Evolutionary conservation across 2,888 invertebrate genomes (phyloP).

Genomic region (Herminia tarsipennalis): DNA sequence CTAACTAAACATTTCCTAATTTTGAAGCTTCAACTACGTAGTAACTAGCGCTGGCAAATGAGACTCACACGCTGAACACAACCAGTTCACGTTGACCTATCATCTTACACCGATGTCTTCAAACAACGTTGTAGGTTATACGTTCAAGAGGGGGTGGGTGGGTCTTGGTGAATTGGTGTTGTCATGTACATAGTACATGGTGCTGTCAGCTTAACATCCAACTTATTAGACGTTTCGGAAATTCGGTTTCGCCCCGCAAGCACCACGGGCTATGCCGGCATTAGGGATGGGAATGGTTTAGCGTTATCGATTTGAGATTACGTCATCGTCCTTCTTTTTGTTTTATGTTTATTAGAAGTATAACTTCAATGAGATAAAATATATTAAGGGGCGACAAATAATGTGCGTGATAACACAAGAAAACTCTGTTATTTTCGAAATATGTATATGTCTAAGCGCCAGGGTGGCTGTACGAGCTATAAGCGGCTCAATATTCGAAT

Average conservation of each 20-base stretch:
- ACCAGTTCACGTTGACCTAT: conserved; percentile 58
- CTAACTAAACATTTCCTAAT: conserved; percentile 77
- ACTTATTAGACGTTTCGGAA: conserved; percentile 85
- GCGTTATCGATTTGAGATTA: conserved; percentile 39
- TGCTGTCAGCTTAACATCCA: conserved; percentile 81
- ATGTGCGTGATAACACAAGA: too few species aligned
- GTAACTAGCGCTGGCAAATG: conserved; percentile 75
- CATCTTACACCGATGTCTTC: conserved; percentile 40
- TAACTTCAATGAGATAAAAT: too few species aligned
- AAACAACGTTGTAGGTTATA: conserved; percentile 40
- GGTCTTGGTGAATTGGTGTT: conserved; percentile 60
- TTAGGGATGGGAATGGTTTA: conserved; percentile 47
- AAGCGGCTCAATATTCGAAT: too few species aligned
- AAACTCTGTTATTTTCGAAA: too few species aligned
- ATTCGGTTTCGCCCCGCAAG: conserved; percentile 82
- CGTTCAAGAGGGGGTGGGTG: conserved; percentile 36
- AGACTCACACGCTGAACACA: conserved; percentile 62
- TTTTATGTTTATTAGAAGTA: too few species aligned
- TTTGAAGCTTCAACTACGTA: conserved; percentile 64
- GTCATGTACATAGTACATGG: conserved; percentile 75
- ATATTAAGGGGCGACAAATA: too few species aligned
- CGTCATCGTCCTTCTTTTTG: not conserved
- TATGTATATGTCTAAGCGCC: too few species aligned
- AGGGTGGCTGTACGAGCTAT: too few species aligned
- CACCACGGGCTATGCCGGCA: conserved; percentile 66